Evolutionary conservation across 2,797 vertebrate genomes (phyloP).

Genomic region (Alca torda): DNA sequence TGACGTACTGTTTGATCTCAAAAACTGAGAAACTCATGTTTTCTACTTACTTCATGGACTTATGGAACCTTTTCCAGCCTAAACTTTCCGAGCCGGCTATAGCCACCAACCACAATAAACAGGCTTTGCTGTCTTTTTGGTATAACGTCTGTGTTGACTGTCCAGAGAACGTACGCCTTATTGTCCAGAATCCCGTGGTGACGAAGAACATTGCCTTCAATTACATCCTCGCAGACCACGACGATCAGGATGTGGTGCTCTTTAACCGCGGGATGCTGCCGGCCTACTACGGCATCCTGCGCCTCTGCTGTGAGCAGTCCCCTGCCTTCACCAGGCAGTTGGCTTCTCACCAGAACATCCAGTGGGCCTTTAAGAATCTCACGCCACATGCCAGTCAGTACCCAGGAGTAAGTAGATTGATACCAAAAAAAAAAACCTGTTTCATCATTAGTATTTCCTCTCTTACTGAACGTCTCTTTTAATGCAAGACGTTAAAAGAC

Average conservation of each 20-base stretch:
- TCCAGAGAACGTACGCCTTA: conserved; percentile 96
- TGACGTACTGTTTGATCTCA: conserved; percentile 99
- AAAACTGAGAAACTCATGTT: conserved; percentile 99
- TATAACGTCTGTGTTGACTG: conserved; percentile 97
- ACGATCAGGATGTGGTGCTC: conserved; percentile 99
- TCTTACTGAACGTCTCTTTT: rapidly evolving
- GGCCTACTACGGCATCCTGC: conserved; percentile 97
- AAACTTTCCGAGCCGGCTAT: conserved; percentile 97
- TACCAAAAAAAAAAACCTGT: no score
- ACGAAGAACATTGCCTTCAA: conserved; percentile 99
- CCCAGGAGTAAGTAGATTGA: conserved; percentile 85
- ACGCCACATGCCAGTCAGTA: conserved; percentile 99
- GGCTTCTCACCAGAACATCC: conserved; percentile 98
- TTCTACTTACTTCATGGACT: conserved; percentile 98
- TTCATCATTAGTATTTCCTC: rapidly evolving
- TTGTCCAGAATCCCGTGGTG: conserved; percentile 97
- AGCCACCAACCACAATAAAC: conserved; percentile 99
- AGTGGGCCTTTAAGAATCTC: conserved; percentile 99
- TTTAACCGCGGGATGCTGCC: conserved; percentile 99
- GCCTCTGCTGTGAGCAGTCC: conserved; percentile 97
- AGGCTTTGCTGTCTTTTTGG: conserved; percentile 98
- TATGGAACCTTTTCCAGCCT: conserved; percentile 99
- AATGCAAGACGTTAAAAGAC: neutral
- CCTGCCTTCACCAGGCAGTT: conserved; percentile 95
- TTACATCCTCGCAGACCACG: conserved; percentile 98